A percentile compares a stretch with the other conserved stretches of the same genome.
Conservation (phyloP, 1,140 invertebrate genomes). For the Zaprionus inermis region DNA sequence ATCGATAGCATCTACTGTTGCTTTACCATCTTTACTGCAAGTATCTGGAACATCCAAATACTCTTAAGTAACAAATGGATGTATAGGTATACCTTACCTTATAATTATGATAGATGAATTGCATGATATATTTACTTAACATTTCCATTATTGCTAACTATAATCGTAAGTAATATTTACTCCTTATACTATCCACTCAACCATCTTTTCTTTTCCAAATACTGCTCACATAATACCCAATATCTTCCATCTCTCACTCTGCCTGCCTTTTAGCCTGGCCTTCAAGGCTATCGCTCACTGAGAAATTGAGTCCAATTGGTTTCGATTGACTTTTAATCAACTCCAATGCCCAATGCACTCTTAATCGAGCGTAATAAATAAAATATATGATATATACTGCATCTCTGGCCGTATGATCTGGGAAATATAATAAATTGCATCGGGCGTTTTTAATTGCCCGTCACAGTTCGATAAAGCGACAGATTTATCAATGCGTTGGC, state of each 20-base stretch:
- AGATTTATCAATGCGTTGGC: constrained; percentile 25
- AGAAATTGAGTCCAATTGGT: constrained; percentile 63
- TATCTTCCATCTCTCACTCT: neutral
- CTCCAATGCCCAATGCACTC: constrained; percentile 64
- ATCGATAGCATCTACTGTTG: no score
- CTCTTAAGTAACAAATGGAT: no score
- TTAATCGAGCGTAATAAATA: constrained; percentile 39
- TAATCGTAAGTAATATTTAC: neutral
- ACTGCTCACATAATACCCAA: neutral
- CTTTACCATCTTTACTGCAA: no score
- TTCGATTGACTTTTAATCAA: constrained; percentile 77
- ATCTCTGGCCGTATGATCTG: constrained; percentile 3
- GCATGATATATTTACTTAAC: no score
- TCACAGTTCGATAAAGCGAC: constrained; percentile 29
- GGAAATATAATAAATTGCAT: constrained; percentile 27
- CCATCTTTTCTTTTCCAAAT: neutral
- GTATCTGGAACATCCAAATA: no score
- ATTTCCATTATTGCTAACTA: no score
- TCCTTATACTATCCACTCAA: neutral
- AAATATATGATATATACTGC: constrained; percentile 15
- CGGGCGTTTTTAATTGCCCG: constrained; percentile 63
- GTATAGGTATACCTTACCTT: no score
- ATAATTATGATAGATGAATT: no score
- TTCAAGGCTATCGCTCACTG: constrained; percentile 40
- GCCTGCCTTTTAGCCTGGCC: neutral